A percentile compares a stretch with the other conserved stretches of the same genome.
phyloP scores from a whole-genome alignment of 1,140 invertebrate genomes.

The Cotesia vestalis region DNA sequence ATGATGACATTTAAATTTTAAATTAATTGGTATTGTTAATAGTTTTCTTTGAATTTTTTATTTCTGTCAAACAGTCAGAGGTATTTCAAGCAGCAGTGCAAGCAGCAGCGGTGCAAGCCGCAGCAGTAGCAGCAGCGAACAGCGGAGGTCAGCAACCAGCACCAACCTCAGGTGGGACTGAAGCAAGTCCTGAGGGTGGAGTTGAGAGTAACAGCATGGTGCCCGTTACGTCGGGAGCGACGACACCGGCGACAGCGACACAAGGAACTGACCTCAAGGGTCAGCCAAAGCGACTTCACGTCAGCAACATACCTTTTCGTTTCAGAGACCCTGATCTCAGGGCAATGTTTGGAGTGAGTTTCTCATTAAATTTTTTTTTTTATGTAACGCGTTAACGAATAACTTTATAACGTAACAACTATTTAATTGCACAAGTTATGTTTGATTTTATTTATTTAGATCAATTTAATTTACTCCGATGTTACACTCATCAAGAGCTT shows the following conservation, averaged over 20 bases:
- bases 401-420: not conserved
- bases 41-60: conserved; percentile 26
- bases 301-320: conserved; percentile 99
- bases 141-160: conserved; percentile 54
- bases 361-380: not conserved
- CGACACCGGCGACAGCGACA: conserved; percentile 62
- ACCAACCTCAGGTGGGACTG: conserved; percentile 51
- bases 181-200: conserved; percentile 55
- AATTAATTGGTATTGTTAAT: not conserved
- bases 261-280: conserved; percentile 66
- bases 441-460: too few species aligned
- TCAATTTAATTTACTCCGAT: too few species aligned
- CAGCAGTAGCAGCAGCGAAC: conserved; percentile 58
- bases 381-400: not conserved
- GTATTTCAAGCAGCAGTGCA: conserved; percentile 62
- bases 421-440: too few species aligned
- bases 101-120: conserved; percentile 60
- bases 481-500: too few species aligned
- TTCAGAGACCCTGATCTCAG: conserved; percentile 97
- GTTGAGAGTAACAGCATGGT: conserved; percentile 52
- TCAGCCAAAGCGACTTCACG: conserved; percentile 88
- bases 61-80: conserved; percentile 54
- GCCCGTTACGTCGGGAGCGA: conserved; percentile 65
- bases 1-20: too few species aligned
- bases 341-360: conserved; percentile 96